These are phyloP conservation scores for Cerastoderma edule DNA, from an alignment of 2,888 invertebrate genomes.

Conservation along the genomic window DNA sequence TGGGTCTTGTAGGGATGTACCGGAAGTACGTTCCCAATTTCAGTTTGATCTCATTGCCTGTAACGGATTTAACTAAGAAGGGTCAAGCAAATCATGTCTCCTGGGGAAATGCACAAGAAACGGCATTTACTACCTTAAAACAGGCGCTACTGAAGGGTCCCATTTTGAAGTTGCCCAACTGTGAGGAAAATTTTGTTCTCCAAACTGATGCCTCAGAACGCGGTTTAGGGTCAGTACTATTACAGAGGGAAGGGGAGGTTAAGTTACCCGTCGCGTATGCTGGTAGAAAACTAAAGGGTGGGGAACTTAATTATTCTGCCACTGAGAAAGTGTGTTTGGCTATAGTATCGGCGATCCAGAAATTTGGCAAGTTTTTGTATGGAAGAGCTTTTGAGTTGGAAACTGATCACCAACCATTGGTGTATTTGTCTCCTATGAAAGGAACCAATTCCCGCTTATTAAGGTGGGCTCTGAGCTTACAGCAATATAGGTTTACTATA, in stretches of 20 bases:
- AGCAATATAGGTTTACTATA: too few relatives aligned
- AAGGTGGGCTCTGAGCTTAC: too few relatives aligned
- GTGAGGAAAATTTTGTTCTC: conserved; percentile 18
- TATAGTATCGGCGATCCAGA: too few relatives aligned
- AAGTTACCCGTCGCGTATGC: too few relatives aligned
- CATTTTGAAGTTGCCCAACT: conserved; percentile 28
- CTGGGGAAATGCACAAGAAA: conserved; percentile 25
- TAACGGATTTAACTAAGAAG: conserved; percentile 56
- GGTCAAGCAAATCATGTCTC: conserved; percentile 24
- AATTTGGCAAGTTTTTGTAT: too few relatives aligned
- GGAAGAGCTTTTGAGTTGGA: too few relatives aligned
- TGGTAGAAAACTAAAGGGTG: not conserved
- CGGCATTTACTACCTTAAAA: conserved; percentile 25
- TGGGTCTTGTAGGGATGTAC: conserved; percentile 46
- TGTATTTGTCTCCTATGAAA: too few relatives aligned
- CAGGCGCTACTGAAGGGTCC: conserved; percentile 1
- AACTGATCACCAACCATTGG: too few relatives aligned
- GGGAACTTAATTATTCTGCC: not conserved
- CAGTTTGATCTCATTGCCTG: conserved; percentile 40
- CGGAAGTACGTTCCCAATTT: conserved; percentile 52
- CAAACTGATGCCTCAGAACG: conserved; percentile 18
- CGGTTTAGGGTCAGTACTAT: not conserved
- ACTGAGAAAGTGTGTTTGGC: too few relatives aligned
- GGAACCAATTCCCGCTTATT: too few relatives aligned
- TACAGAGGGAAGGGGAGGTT: not conserved